These are phyloP conservation scores for Rapana venosa DNA, from an alignment of 2,888 invertebrate genomes.

Conservation along the genomic window DNA sequence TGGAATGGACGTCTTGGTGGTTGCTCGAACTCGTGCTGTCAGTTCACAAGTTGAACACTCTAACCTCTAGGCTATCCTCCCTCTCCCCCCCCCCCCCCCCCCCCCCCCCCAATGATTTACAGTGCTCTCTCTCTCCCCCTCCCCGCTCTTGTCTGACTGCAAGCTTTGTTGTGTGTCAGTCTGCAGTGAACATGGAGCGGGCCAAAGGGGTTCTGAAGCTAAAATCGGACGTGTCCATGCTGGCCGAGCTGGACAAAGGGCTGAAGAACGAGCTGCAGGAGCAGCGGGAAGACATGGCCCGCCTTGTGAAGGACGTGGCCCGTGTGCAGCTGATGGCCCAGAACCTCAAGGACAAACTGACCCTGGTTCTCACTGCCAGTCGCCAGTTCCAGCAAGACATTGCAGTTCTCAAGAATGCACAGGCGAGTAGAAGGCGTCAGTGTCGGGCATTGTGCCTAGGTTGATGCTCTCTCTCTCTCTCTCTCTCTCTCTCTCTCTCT, in stretches of 20 bases:
- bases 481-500: too few relatives aligned
- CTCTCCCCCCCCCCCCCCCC: neutral
- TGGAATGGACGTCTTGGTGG: too few relatives aligned
- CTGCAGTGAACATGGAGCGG: constrained; percentile 46
- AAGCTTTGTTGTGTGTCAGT: neutral
- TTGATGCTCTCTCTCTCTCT: too few relatives aligned
- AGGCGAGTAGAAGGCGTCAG: neutral
- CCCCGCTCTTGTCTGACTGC: too few relatives aligned
- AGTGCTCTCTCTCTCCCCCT: neutral
- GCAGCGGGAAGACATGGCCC: constrained; percentile 41
- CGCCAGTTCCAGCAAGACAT: constrained; percentile 44
- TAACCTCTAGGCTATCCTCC: neutral
- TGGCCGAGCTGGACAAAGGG: constrained; percentile 40
- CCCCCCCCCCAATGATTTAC: neutral
- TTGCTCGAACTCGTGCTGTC: too few relatives aligned
- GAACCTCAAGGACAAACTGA: constrained; percentile 46
- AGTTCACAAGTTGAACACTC: too few relatives aligned
- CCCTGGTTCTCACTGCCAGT: constrained; percentile 43
- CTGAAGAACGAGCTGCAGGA: constrained; percentile 40
- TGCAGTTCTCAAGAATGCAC: constrained; percentile 33
- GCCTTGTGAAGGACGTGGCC: constrained; percentile 45
- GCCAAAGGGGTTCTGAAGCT: constrained; percentile 45
- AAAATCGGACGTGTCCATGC: constrained; percentile 42
- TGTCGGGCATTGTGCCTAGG: neutral
- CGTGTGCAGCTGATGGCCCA: constrained; percentile 45